Percentiles rank a stretch among this genome's conserved stretches.
Conservation (phyloP, 2,797 vertebrate species). For the Schizopygopsis pylzovi region DNA sequence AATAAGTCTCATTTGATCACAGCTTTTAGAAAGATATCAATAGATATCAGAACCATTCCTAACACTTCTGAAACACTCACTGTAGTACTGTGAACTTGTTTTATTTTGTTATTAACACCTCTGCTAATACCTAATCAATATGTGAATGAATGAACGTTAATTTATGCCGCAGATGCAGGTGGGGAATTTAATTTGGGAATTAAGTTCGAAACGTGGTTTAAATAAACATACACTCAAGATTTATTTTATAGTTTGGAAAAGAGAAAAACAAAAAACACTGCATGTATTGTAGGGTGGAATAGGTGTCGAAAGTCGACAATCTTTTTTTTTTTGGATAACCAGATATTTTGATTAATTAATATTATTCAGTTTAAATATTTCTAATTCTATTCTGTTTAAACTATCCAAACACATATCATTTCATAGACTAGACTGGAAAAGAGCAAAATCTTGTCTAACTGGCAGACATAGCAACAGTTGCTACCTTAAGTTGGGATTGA, state of each 20-base stretch:
- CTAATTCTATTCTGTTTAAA: neutral
- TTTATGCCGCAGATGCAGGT: neutral
- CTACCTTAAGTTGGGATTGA: neutral
- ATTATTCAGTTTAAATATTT: neutral
- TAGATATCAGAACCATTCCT: neutral
- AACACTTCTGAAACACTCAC: neutral
- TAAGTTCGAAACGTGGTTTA: neutral
- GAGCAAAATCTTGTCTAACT: neutral
- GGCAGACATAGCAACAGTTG: neutral
- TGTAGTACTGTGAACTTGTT: neutral
- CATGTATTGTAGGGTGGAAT: neutral
- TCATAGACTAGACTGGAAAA: neutral
- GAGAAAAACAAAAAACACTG: neutral
- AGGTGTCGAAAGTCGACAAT: neutral
- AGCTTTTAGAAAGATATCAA: neutral
- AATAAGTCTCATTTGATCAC: neutral
- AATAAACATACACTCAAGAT: neutral
- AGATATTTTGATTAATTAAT: neutral
- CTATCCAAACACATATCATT: neutral
- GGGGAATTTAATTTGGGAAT: conserved; percentile 14
- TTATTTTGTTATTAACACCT: neutral
- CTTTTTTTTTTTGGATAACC: neutral
- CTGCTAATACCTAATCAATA: neutral
- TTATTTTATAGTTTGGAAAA: neutral
- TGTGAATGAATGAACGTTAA: neutral